Evolutionary conservation across 1,140 invertebrate species (phyloP), one percentile per base, ranked within the genome.

Genomic region (Drosophila parabipectinata): DNA sequence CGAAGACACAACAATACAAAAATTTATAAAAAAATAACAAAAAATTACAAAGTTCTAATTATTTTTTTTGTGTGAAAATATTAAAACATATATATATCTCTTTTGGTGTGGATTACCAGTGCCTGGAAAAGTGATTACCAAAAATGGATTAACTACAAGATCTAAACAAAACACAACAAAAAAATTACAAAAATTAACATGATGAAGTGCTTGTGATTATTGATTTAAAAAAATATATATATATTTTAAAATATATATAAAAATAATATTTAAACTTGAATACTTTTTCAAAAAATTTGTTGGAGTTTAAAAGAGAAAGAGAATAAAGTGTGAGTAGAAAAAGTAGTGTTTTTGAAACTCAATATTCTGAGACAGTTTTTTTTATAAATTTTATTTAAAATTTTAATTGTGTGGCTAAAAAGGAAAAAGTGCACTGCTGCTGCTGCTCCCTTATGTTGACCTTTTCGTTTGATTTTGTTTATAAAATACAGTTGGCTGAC

Each of bases 51-150:
- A 48, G 3, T 54, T 61, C 21, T 2, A 21, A 21, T 54, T 58
- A 60, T 58, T 67, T 67, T 67, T 67, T 61, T 51, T 64, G 60
- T 60, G 71, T 75, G 60, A 28, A 28, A 28, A 6, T 28, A 28
- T 6, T 28, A 28, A 62, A 57, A 21, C 50, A 68, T 58, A 18
- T 18, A 18, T 18, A 53, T 55, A 26, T 63, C 39, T 37, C 14
- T 47, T 44, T 81, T 72, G 59, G 81, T 63, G 68, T 85, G 81
- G 81, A 84, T 85, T 84, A 84, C 82, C 81, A 84, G 81, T 81
- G 76, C 47, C 55, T 56, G 56, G 53, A 58, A 50, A 52, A 67
- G 57, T 45, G 48, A 45, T 52, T 56, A 51, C 14, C 34, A 14
- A 69, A 69, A 57, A 69, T 69, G 67, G 63, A 69, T 69, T 69